A percentile compares a stretch with the other conserved stretches of the same genome.
phyloP scores from a whole-genome alignment of 2,888 invertebrate genomes.

The Agonopterix subpropinquella region DNA sequence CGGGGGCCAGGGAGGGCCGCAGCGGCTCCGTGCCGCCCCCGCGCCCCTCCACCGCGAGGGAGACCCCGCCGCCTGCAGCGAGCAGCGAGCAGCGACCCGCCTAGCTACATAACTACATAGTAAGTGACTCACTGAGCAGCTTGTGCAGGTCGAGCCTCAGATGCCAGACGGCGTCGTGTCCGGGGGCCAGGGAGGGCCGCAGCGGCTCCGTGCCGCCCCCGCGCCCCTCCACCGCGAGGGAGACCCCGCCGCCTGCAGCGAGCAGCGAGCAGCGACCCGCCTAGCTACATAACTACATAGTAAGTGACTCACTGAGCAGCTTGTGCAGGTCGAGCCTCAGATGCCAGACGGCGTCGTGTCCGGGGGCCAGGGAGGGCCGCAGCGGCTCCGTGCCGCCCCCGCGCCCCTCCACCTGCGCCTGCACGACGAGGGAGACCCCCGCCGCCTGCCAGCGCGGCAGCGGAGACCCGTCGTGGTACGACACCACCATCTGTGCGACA shows the following conservation, averaged over 20 bases:
- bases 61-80: slow-evolving; percentile 77
- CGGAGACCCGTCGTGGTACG: slow-evolving; percentile 93
- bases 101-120: too few species aligned
- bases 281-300: too few species aligned
- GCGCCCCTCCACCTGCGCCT: slow-evolving; percentile 76
- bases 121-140: slow-evolving; percentile 74
- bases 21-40: slow-evolving; percentile 77
- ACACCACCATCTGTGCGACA: slow-evolving; percentile 84
- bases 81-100: slow-evolving; percentile 86
- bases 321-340: slow-evolving; percentile 83
- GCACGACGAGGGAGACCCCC: slow-evolving; percentile 80
- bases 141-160: slow-evolving; percentile 83
- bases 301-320: slow-evolving; percentile 62
- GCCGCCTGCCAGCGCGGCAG: slow-evolving; percentile 78
- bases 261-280: slow-evolving; percentile 47
- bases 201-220: slow-evolving; percentile 77
- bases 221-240: slow-evolving; percentile 83
- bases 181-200: slow-evolving; percentile 78
- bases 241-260: slow-evolving; percentile 78
- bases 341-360: slow-evolving; percentile 87
- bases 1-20: slow-evolving; percentile 78
- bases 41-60: slow-evolving; percentile 80
- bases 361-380: slow-evolving; percentile 78
- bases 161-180: slow-evolving; percentile 87
- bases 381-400: slow-evolving; percentile 77